Evolutionary conservation across 1,140 invertebrate species (phyloP).

Genomic region (Pararge aegeria): DNA sequence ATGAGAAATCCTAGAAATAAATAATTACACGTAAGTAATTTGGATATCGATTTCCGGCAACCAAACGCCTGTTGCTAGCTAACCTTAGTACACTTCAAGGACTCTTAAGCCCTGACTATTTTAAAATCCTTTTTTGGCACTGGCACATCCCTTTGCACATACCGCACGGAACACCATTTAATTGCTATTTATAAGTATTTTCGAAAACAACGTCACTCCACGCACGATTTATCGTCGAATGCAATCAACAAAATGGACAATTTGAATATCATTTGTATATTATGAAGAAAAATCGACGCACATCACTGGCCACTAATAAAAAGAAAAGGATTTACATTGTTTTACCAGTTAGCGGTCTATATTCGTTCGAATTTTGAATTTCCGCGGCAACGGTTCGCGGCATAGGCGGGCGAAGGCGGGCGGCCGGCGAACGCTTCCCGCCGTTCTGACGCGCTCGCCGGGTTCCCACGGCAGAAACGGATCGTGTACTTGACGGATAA

Average conservation of each 20-base stretch:
- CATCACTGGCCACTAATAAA: conserved; percentile 5
- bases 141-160: neutral
- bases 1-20: no score
- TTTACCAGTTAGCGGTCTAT: no score
- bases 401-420: conserved; percentile 31
- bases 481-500: neutral
- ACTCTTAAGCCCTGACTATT: neutral
- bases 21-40: no score
- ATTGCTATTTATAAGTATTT: neutral
- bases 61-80: no score
- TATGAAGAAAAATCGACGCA: neutral
- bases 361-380: neutral
- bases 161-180: neutral
- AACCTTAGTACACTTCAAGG: neutral
- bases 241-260: neutral
- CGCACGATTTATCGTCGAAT: neutral
- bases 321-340: neutral
- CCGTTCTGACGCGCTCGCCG: conserved; percentile 54
- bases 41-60: no score
- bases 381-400: neutral
- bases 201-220: neutral
- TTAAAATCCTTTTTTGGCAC: conserved; percentile 5
- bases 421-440: conserved; percentile 47
- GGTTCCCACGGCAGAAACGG: conserved; percentile 3
- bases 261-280: neutral